phyloP scores from a whole-genome alignment of 64 coral and sea anemone genomes.

The Orbicella faveolata region DNA sequence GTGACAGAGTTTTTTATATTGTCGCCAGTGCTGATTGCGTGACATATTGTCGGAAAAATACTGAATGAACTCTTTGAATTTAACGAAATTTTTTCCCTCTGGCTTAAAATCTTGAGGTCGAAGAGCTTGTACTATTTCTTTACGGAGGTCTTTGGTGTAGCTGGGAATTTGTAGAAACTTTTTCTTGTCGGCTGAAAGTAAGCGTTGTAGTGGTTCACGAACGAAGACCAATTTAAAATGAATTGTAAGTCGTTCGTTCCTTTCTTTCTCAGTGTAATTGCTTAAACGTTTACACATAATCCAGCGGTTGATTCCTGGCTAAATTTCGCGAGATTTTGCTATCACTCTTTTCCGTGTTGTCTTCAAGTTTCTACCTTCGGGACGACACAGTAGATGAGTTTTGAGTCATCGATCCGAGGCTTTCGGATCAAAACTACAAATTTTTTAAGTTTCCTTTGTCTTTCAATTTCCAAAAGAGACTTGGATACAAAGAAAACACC shows the following conservation, averaged over 20 bases:
- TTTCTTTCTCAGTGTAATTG: background rate
- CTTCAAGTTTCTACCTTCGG: background rate
- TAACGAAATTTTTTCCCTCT: background rate
- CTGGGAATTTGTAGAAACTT: background rate
- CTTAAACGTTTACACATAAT: background rate
- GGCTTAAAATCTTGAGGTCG: background rate
- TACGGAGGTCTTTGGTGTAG: background rate
- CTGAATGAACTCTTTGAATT: conserved; percentile 1
- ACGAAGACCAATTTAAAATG: conserved; percentile 8
- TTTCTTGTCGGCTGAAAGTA: background rate
- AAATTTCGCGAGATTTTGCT: background rate
- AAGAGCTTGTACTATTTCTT: conserved; percentile 1
- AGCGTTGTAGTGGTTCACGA: background rate
- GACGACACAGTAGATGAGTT: background rate
- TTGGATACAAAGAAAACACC: no score
- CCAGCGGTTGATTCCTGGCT: background rate
- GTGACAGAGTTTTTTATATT: background rate
- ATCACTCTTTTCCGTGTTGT: background rate
- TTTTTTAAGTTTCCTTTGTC: no score
- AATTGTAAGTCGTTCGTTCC: background rate
- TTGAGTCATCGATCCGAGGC: background rate
- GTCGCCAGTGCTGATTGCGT: background rate
- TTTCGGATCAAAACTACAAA: no score
- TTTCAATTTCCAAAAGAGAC: no score
- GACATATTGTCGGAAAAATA: conserved; percentile 1